A percentile compares a stretch with the other conserved stretches of the same genome.
These are phyloP conservation scores for Pseudachorutes palmiensis DNA, from an alignment of 1,140 invertebrate genomes.

Conservation along the genomic window DNA sequence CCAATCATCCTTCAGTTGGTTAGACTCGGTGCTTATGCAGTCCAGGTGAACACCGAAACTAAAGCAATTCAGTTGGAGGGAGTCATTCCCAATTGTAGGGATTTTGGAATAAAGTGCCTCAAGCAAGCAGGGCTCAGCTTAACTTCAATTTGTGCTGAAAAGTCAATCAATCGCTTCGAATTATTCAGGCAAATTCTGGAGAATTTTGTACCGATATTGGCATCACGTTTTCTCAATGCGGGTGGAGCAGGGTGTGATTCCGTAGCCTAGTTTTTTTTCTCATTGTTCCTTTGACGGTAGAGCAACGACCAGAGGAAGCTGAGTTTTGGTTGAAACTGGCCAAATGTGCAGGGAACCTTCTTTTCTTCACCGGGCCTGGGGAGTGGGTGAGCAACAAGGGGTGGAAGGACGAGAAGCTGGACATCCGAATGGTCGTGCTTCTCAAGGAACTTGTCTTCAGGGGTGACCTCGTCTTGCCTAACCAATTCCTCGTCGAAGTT, in stretches of 20 bases:
- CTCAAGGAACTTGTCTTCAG: slow-evolving; percentile 35
- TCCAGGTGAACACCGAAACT: slow-evolving; percentile 19
- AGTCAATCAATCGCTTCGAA: slow-evolving; percentile 18
- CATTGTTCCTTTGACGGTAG: slow-evolving; percentile 30
- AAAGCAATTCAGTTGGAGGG: slow-evolving; percentile 35
- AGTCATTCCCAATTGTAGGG: slow-evolving; percentile 34
- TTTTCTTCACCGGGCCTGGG: slow-evolving; percentile 32
- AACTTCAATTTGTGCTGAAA: slow-evolving; percentile 19
- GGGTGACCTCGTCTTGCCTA: slow-evolving; percentile 29
- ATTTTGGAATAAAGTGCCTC: slow-evolving; percentile 36
- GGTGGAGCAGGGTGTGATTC: slow-evolving; percentile 35
- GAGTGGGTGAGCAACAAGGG: slow-evolving; percentile 36
- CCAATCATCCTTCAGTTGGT: slow-evolving; percentile 32
- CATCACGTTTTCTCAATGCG: slow-evolving; percentile 33
- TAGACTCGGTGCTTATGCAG: slow-evolving; percentile 33
- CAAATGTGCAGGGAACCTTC: slow-evolving; percentile 32
- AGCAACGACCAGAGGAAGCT: slow-evolving; percentile 19
- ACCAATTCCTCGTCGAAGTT: slow-evolving; percentile 33
- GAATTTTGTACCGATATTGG: slow-evolving; percentile 34
- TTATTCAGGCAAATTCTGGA: slow-evolving; percentile 23
- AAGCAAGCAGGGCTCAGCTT: slow-evolving; percentile 24
- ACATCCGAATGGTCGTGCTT: slow-evolving; percentile 33
- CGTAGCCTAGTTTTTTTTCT: slow-evolving; percentile 34
- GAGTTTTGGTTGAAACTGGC: slow-evolving; percentile 33
- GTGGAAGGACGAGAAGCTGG: slow-evolving; percentile 37